Percentiles rank a stretch among this genome's conserved stretches.
Conservation (phyloP, 2,113 vertebrate species). For the Antigone vipio region DNA sequence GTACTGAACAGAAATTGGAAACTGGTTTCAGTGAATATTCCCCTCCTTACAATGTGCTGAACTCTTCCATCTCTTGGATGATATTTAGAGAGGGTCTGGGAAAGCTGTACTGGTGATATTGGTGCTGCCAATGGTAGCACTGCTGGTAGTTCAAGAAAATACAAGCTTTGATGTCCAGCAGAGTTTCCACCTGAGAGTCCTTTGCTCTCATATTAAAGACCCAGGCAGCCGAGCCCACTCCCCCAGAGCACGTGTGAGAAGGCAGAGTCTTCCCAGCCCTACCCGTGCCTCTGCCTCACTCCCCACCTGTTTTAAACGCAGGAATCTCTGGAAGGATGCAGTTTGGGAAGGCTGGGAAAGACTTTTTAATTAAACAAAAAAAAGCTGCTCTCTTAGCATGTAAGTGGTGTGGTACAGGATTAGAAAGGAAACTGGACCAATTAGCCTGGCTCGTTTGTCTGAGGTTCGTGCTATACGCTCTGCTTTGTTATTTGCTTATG, state of each 20-base stretch:
- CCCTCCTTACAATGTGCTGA: background rate
- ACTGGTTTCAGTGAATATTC: background rate
- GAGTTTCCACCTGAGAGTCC: background rate
- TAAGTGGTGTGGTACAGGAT: background rate
- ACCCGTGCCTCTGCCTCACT: background rate
- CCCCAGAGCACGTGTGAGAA: background rate
- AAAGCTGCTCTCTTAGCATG: background rate
- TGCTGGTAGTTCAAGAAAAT: background rate
- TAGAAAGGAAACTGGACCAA: conserved; percentile 51
- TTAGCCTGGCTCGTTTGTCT: conserved; percentile 48
- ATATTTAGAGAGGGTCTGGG: background rate
- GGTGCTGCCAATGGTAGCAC: background rate
- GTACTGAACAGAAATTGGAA: background rate
- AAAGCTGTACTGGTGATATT: background rate
- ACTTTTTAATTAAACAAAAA: conserved; percentile 24
- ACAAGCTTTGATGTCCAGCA: background rate
- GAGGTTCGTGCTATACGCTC: conserved; percentile 42
- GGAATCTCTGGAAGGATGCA: background rate
- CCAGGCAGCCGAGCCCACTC: background rate
- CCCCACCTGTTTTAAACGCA: background rate
- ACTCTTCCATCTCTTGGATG: background rate
- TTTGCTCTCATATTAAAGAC: background rate
- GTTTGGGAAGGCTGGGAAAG: background rate
- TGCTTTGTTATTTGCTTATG: conserved; percentile 72
- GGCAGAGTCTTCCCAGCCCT: background rate